Percentiles rank a stretch among this genome's conserved stretches.
phyloP scores from a whole-genome alignment of 1,140 invertebrate species.

The Leguminivora glycinivorella region DNA sequence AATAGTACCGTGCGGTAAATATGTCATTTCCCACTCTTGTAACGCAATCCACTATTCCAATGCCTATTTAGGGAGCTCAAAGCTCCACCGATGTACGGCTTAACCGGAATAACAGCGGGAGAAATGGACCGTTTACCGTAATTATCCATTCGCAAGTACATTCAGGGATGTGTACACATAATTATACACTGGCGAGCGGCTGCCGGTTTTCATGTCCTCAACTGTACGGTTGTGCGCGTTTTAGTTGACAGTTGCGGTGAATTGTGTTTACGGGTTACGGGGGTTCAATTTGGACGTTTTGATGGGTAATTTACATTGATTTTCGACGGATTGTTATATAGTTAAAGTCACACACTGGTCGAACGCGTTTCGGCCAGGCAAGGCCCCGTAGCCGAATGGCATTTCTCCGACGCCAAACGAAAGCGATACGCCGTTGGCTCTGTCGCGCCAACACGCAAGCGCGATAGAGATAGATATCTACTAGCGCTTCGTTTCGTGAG shows the following conservation, averaged over 20 bases:
- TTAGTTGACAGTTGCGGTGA: constrained; percentile 11
- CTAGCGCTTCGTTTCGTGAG: no score
- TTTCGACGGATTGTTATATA: not conserved
- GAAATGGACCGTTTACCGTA: constrained; percentile 59
- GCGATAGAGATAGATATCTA: no score
- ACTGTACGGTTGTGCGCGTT: constrained; percentile 6
- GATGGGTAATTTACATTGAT: not conserved
- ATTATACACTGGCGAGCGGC: constrained; percentile 46
- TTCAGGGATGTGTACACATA: constrained; percentile 51
- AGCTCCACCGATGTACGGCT: not conserved
- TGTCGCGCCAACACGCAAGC: no score
- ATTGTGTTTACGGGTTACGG: constrained; percentile 11
- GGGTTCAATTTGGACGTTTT: not conserved
- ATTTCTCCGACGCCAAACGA: no score
- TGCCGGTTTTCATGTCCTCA: constrained; percentile 24
- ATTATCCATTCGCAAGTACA: constrained; percentile 61
- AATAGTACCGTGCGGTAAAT: no score
- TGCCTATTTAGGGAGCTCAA: no score
- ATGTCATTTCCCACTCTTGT: no score
- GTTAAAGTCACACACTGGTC: no score
- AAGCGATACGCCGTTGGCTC: no score
- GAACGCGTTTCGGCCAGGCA: no score
- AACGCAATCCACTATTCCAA: no score
- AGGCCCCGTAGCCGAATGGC: no score
- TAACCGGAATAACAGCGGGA: constrained; percentile 32